phyloP scores from a whole-genome alignment of 64 coral and sea anemone genomes.

The Anthopleura sola region DNA sequence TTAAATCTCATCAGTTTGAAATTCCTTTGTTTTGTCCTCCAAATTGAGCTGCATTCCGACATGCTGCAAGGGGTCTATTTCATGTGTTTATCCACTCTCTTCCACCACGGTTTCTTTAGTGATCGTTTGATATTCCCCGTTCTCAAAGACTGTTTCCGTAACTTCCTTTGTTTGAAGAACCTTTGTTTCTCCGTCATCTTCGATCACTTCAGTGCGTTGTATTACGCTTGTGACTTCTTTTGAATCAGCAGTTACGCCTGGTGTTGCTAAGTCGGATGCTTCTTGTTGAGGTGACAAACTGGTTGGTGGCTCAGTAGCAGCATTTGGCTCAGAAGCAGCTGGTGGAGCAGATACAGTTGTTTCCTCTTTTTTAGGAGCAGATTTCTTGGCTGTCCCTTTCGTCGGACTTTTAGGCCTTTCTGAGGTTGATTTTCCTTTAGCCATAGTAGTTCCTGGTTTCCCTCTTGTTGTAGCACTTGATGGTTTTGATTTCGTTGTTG shows the following conservation, averaged over 20 bases:
- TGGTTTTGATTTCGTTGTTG: not conserved
- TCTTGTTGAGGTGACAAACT: not conserved
- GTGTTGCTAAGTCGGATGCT: not conserved
- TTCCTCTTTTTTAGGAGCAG: not conserved
- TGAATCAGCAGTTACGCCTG: not conserved
- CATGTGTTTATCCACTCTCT: not conserved
- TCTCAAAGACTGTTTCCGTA: not conserved
- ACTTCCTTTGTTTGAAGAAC: not conserved
- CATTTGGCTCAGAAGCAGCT: not conserved
- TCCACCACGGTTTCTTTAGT: not conserved
- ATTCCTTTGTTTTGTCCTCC: too few relatives aligned
- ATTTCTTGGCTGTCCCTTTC: not conserved
- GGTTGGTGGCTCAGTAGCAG: not conserved
- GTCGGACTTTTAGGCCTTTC: slow-evolving; percentile 4
- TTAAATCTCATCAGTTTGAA: too few relatives aligned
- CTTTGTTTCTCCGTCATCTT: not conserved
- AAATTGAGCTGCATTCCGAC: too few relatives aligned
- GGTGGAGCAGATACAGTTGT: not conserved
- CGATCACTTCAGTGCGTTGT: not conserved
- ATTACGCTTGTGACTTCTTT: not conserved
- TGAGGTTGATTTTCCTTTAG: not conserved
- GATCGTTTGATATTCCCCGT: not conserved
- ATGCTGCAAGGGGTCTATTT: too few relatives aligned
- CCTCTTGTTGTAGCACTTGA: not conserved
- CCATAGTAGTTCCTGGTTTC: not conserved